These are phyloP conservation scores for Keiferia lycopersicella DNA, from an alignment of 2,888 invertebrate species.

Conservation along the genomic window DNA sequence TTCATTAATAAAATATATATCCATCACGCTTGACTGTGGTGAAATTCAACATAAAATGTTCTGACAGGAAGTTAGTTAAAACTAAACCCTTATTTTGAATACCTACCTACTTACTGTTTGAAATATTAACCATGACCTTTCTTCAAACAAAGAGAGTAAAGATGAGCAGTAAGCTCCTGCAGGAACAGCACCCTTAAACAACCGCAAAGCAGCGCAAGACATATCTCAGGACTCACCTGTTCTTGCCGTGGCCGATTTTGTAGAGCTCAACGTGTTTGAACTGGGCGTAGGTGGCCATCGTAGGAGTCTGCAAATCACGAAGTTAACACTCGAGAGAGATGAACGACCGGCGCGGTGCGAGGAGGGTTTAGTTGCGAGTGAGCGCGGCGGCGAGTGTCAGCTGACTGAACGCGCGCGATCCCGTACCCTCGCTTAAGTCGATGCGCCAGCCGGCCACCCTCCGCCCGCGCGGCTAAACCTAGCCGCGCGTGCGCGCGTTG, in stretches of 20 bases:
- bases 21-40: not conserved
- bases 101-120: not conserved
- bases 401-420: conserved; percentile 78
- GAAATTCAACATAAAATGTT: too few species aligned
- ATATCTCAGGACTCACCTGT: conserved; percentile 83
- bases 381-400: conserved; percentile 63
- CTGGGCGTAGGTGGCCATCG: conserved; percentile 95
- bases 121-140: conserved; percentile 41
- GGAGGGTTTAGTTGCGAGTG: conserved; percentile 47
- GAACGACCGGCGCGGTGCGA: conserved; percentile 36
- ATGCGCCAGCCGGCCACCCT: conserved; percentile 65
- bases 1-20: not conserved
- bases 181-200: conserved; percentile 53
- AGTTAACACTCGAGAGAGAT: conserved; percentile 42
- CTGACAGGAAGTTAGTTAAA: not conserved
- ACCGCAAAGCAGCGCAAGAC: conserved; percentile 39
- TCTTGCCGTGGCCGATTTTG: conserved; percentile 96
- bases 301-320: conserved; percentile 37
- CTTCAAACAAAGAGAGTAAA: conserved; percentile 42
- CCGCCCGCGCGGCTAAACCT: conserved; percentile 67
- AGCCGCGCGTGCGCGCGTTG: conserved; percentile 64
- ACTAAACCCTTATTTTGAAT: not conserved
- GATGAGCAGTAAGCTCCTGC: conserved; percentile 36
- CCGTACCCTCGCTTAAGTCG: conserved; percentile 74
- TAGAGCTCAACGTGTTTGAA: conserved; percentile 97